phyloP scores from a whole-genome alignment of 1,140 invertebrate genomes.

The Dendrolimus punctatus region DNA sequence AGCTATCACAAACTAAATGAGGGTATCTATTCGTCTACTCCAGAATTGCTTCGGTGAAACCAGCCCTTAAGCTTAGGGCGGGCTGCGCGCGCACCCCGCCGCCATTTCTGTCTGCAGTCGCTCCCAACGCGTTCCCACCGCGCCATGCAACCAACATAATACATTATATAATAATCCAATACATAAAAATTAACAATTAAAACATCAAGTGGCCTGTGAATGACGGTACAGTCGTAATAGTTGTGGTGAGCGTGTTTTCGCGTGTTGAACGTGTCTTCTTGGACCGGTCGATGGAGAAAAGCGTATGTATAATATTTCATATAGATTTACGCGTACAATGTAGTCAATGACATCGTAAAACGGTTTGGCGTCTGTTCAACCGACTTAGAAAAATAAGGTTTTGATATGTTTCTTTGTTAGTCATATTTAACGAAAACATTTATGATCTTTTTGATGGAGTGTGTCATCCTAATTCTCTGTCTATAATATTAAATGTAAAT shows the following conservation, averaged over 20 bases:
- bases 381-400: too few relatives aligned
- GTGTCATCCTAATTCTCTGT: too few relatives aligned
- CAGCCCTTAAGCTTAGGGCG: conserved; percentile 41
- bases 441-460: too few relatives aligned
- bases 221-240: neutral
- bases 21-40: neutral
- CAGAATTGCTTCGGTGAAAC: conserved; percentile 8
- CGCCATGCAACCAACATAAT: conserved; percentile 45
- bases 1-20: too few relatives aligned
- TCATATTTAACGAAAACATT: too few relatives aligned
- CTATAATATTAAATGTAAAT: too few relatives aligned
- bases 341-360: too few relatives aligned
- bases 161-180: conserved; percentile 50
- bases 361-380: too few relatives aligned
- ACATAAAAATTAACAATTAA: conserved; percentile 22
- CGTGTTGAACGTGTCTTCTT: neutral
- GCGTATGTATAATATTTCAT: too few relatives aligned
- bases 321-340: too few relatives aligned
- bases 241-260: conserved; percentile 2
- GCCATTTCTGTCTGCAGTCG: conserved; percentile 65
- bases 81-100: conserved; percentile 55
- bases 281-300: too few relatives aligned
- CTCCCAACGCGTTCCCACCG: conserved; percentile 40
- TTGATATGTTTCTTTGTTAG: too few relatives aligned
- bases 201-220: conserved; percentile 1